Percentiles rank a stretch among this genome's conserved stretches.
Conservation (phyloP, 2,797 vertebrate species). For the Steatocranus sp. region DNA sequence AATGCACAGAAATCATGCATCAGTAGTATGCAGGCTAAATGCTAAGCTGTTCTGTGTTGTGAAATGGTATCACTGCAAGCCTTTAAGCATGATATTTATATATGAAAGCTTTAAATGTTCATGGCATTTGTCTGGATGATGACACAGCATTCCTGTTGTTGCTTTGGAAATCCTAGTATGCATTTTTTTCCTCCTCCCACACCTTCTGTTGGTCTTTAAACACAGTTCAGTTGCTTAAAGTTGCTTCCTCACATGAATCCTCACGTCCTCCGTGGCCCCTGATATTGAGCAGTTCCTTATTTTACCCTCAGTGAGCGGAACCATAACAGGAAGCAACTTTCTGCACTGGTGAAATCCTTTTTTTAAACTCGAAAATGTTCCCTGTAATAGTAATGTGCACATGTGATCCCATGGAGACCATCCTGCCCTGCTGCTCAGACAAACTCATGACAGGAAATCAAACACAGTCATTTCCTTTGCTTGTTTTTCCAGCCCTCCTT, state of each 20-base stretch:
- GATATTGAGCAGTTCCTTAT: slow-evolving; percentile 2
- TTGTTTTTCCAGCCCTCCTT: background rate
- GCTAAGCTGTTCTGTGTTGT: slow-evolving; percentile 26
- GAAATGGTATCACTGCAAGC: slow-evolving; percentile 10
- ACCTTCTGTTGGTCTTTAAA: slow-evolving; percentile 11
- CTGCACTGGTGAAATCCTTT: background rate
- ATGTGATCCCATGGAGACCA: background rate
- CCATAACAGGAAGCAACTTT: slow-evolving; percentile 39
- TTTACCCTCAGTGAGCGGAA: background rate
- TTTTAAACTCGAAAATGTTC: slow-evolving; percentile 3
- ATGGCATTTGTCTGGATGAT: slow-evolving; percentile 11
- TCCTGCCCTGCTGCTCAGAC: background rate
- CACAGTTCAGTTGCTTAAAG: slow-evolving; percentile 16
- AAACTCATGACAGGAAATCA: slow-evolving; percentile 17
- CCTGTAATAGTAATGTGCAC: slow-evolving; percentile 10
- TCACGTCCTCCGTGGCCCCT: background rate
- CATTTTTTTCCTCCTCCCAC: background rate
- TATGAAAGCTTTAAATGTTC: slow-evolving; percentile 22
- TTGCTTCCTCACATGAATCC: slow-evolving; percentile 18
- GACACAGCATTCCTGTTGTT: background rate
- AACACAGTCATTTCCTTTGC: slow-evolving; percentile 8
- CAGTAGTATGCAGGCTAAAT: slow-evolving; percentile 35
- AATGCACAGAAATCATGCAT: slow-evolving; percentile 59
- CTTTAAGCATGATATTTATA: slow-evolving; percentile 27
- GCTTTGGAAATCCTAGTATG: slow-evolving; percentile 65